Percentiles rank a stretch among this genome's conserved stretches.
Conservation (phyloP, 1,140 invertebrate genomes). For the Drosophila lacertosa region DNA sequence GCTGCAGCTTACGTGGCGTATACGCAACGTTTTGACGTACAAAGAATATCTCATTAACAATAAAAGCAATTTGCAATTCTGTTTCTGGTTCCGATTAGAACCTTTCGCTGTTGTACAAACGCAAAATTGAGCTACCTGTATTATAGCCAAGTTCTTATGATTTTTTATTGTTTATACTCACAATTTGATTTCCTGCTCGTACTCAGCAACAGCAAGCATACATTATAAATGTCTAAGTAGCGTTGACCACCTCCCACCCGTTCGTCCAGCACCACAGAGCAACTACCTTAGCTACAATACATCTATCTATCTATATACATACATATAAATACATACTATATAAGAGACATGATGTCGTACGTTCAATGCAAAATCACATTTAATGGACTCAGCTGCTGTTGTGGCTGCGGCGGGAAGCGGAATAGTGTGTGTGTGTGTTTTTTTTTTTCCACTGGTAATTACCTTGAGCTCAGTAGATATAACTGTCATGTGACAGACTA, state of each 20-base stretch:
- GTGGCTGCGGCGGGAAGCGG: not conserved
- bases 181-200: conserved; percentile 22
- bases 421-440: conserved; percentile 12
- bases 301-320: not conserved
- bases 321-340: not conserved
- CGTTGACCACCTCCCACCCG: not conserved
- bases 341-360: conserved; percentile 18
- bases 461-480: conserved; percentile 21
- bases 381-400: not conserved
- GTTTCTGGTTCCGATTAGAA: not conserved
- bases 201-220: conserved; percentile 10
- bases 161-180: not conserved
- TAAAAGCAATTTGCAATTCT: conserved; percentile 21
- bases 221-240: conserved; percentile 36
- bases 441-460: conserved; percentile 12
- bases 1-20: conserved; percentile 21
- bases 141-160: not conserved
- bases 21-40: conserved; percentile 18
- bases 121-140: not conserved
- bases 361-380: conserved; percentile 34
- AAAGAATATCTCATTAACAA: not conserved
- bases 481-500: conserved; percentile 19
- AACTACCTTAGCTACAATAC: not conserved
- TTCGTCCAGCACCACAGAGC: not conserved
- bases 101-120: conserved; percentile 10